A percentile compares a stretch with the other conserved stretches of the same genome.
Conservation (phyloP, 1,140 invertebrate species). For the Cheumatopsyche charites region DNA sequence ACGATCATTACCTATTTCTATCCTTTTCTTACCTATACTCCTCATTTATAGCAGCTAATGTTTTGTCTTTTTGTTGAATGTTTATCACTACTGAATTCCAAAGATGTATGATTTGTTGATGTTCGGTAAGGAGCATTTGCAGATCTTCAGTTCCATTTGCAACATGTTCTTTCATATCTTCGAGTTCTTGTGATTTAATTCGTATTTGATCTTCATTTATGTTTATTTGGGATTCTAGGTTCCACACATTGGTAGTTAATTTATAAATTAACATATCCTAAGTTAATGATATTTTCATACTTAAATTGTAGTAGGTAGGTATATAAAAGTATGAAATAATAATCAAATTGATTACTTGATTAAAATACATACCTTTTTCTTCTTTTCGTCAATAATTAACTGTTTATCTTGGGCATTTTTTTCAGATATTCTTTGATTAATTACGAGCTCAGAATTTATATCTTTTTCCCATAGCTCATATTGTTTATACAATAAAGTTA, state of each 20-base stretch:
- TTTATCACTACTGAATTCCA: slow-evolving; percentile 76
- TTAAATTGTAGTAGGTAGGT: too few species aligned
- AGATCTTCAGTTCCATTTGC: slow-evolving; percentile 71
- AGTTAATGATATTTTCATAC: slow-evolving; percentile 29
- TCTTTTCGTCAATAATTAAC: slow-evolving; percentile 60
- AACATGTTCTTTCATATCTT: slow-evolving; percentile 60
- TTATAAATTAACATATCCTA: slow-evolving; percentile 63
- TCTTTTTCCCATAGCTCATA: slow-evolving; percentile 62
- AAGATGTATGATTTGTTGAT: slow-evolving; percentile 68
- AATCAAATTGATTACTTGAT: not conserved
- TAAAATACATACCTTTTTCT: slow-evolving; percentile 54
- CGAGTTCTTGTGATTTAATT: slow-evolving; percentile 62
- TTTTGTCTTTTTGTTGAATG: slow-evolving; percentile 70
- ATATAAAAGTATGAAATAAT: not conserved
- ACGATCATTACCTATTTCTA: too few species aligned
- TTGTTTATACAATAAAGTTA: slow-evolving; percentile 60
- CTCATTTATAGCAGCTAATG: slow-evolving; percentile 64
- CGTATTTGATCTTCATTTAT: slow-evolving; percentile 62
- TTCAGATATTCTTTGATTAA: slow-evolving; percentile 63
- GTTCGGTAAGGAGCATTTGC: slow-evolving; percentile 71
- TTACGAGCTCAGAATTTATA: slow-evolving; percentile 60
- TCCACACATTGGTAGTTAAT: slow-evolving; percentile 63
- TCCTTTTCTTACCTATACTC: slow-evolving; percentile 69
- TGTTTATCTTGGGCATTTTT: slow-evolving; percentile 62
- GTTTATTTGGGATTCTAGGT: slow-evolving; percentile 60